These are phyloP conservation scores for Drosophila orena DNA, from an alignment of 1,140 invertebrate species.

Conservation along the genomic window DNA sequence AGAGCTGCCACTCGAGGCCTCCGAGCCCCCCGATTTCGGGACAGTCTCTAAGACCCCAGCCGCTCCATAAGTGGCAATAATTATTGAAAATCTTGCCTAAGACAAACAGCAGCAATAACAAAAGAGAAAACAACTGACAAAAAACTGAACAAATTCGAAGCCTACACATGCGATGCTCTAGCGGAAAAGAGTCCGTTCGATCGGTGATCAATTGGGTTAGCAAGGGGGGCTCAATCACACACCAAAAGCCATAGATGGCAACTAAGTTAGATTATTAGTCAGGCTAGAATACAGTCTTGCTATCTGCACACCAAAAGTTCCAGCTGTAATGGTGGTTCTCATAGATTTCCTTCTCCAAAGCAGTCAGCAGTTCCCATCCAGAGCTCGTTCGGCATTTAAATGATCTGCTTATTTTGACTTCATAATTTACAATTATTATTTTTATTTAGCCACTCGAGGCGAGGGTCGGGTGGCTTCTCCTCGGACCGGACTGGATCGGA, in stretches of 20 bases:
- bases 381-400: constrained; percentile 56
- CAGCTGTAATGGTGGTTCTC: not conserved
- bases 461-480: constrained; percentile 32
- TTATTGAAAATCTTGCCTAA: constrained; percentile 84
- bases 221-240: too few species aligned
- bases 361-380: constrained; percentile 32
- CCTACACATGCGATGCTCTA: constrained; percentile 18
- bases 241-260: not conserved
- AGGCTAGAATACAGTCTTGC: not conserved
- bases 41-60: constrained; percentile 31
- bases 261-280: not conserved
- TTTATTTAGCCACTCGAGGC: constrained; percentile 79
- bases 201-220: constrained; percentile 9
- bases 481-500: constrained; percentile 9
- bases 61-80: constrained; percentile 82
- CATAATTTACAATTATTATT: constrained; percentile 83
- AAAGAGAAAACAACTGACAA: constrained; percentile 45
- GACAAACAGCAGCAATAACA: constrained; percentile 71
- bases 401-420: constrained; percentile 82
- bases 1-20: constrained; percentile 75
- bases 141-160: constrained; percentile 9
- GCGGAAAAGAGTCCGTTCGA: not conserved
- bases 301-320: not conserved
- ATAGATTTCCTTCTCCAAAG: constrained; percentile 4
- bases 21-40: constrained; percentile 5